Evolutionary conservation across 2,888 invertebrate genomes (phyloP), one percentile per base, ranked within the genome.

Genomic region (Orchesellides sinensis): DNA sequence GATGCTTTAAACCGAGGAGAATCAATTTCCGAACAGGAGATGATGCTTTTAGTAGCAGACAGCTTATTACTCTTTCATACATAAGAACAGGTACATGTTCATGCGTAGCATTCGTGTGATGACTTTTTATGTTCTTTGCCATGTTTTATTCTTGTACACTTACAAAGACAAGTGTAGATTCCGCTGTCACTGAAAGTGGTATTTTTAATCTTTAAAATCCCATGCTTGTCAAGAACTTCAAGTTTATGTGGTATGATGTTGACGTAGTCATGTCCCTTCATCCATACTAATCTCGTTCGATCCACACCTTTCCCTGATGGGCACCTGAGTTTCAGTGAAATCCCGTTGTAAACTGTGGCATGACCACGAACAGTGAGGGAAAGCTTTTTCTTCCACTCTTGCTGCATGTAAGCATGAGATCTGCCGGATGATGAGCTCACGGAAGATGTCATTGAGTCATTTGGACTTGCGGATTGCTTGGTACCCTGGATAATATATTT

Each of bases 321-420:
- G 89, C 98, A 98, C 89, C 97, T 96, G 87, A 98, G 96, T 91
- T 97, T 97, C 81, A 98, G 94, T 89, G 95, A 95, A 0, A 97
- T 96, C 8, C 97, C 98, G 88, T 95, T 94, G 91, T 96, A 97
- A 63, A 98, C 94, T 0, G 95, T 95, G 0, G 97, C 98, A 0
- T 94, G 94, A 0, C 97, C 98, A 0, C 97, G 98, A 0, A 98
- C 95, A 90, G 96, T 96, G 0, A 98, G 92, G 0, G 95, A 94
- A 14, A 96, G 93, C 91, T 95, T 95, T 84, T 94, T 94, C 90
- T 95, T 95, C 0, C 94, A 93, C 89, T 95, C 95, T 86, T 94
- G 94, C 89, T 97, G 97, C 83, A 96, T 94, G 89, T 65, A 79
- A 0, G 79, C 70, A 65, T 79, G 79, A 23, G 79, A 63, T 40